Conservation (phyloP, 2,113 vertebrate species). For the Neopipo cinnamomea region DNA sequence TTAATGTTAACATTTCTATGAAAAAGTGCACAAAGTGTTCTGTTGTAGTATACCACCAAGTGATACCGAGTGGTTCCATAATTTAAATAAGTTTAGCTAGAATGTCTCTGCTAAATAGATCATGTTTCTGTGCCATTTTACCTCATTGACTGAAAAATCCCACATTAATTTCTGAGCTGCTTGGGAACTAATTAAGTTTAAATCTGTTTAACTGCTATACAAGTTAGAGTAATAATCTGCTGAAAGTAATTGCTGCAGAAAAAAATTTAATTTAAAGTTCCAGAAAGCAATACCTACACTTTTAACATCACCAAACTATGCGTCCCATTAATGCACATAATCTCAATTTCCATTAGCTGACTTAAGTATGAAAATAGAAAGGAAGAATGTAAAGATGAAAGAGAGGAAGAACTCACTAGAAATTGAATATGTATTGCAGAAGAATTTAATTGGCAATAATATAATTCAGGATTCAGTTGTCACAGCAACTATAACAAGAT, state of each 20-base stretch:
- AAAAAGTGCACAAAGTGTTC: background rate
- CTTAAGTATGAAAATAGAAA: conserved; percentile 1
- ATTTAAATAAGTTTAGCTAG: conserved; percentile 15
- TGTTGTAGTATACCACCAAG: background rate
- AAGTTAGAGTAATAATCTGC: conserved; percentile 46
- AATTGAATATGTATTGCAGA: background rate
- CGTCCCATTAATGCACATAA: conserved; percentile 20
- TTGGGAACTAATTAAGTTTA: conserved; percentile 59
- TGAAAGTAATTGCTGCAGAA: conserved; percentile 36
- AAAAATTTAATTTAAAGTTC: conserved; percentile 54
- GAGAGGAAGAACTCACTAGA: background rate
- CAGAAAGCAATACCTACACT: conserved; percentile 19
- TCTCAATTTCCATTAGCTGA: conserved; percentile 37
- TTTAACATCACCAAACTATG: background rate
- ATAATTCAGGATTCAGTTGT: background rate
- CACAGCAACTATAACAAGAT: background rate
- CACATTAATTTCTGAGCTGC: conserved; percentile 20
- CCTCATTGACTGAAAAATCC: conserved; percentile 36
- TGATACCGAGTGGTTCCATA: background rate
- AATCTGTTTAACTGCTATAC: conserved; percentile 36
- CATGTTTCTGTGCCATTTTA: conserved; percentile 21
- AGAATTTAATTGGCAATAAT: background rate
- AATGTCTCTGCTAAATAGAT: conserved; percentile 6
- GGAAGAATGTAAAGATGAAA: background rate
- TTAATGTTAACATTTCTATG: conserved; percentile 8